Base-by-base conservation (phyloP, 1,140 invertebrate genomes). In the Drusus annulatus region DNA sequence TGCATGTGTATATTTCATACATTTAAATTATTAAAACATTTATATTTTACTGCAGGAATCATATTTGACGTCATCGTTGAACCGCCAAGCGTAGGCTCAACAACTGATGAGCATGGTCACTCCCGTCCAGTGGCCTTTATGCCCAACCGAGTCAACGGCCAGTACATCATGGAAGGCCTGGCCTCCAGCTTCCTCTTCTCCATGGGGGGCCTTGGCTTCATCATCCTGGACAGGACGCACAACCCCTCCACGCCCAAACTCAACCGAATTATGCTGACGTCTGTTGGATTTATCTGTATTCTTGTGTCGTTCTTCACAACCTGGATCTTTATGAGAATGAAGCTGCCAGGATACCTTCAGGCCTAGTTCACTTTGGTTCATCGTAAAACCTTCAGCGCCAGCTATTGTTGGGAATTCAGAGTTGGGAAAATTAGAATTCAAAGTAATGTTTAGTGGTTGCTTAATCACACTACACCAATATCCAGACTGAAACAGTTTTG, bases 51-150 rank as follows among this genome's bases (percentile, higher is more conserved):
- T 91, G 25, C 87, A 99, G 98, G 98, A 80, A 97, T 99, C 50
- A 99, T 99, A 84, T 99, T 99, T 90, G 98, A 99, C 91, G 97
- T 99, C 0, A 99, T 99, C 87, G 97, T 99, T 63, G 98, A 99
- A 89, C 98, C 98, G 51, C 98, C 98, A 0, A 98, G 97, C 88
- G 97, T 99, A 81, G 98, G 98, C 63, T 98, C 97, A 3, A 99
- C 98, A 7, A 98, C 98, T 52, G 98, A 99, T 90, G 98, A 99
- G 88, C 94, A 97, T 90, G 98, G 98, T 16, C 96, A 99, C 87
- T 97, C 96, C 3, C 93, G 96, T 85, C 98, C 98, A 0, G 97
- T 99, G 15, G 98, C 98, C 2, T 99, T 99, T 87, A 98, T 99
- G 97, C 97, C 98, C 0, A 98, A 99, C 87, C 90, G 98, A 84